Conservation (phyloP, 2,113 vertebrate genomes). For the Rhea pennata region DNA sequence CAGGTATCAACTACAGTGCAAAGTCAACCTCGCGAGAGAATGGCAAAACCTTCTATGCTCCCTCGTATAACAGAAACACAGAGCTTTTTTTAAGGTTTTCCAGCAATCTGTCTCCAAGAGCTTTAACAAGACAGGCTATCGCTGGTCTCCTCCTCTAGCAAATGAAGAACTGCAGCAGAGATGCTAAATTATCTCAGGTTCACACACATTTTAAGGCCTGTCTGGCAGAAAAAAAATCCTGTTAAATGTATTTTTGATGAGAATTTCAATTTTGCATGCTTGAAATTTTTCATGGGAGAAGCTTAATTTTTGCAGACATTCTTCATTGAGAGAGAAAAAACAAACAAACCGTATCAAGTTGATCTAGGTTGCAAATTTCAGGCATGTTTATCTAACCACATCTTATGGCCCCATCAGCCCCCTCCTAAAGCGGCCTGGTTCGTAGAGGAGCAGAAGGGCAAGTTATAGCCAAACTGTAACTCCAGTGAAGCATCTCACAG, state of each 20-base stretch:
- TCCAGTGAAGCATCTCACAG: accelerated
- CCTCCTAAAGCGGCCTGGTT: accelerated
- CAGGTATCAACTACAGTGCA: not conserved
- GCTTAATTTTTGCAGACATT: not conserved
- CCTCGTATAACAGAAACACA: accelerated
- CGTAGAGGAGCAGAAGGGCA: not conserved
- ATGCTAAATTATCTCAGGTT: not conserved
- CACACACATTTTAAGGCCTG: not conserved
- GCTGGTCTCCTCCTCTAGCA: not conserved
- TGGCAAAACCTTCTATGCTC: not conserved
- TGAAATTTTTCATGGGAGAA: not conserved
- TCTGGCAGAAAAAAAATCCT: not conserved
- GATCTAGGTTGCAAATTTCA: not conserved
- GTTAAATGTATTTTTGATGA: not conserved
- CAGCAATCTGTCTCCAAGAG: not conserved
- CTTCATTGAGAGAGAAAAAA: not conserved
- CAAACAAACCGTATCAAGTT: not conserved
- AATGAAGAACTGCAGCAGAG: not conserved
- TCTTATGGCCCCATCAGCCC: not conserved
- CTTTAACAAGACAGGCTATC: conserved; percentile 21
- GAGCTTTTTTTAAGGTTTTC: conserved; percentile 35
- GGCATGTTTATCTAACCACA: not conserved
- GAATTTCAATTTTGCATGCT: not conserved
- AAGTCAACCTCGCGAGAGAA: not conserved
- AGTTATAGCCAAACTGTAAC: not conserved